phyloP scores from a whole-genome alignment of 2,797 vertebrate genomes.

The Oreochromis mossambicus region DNA sequence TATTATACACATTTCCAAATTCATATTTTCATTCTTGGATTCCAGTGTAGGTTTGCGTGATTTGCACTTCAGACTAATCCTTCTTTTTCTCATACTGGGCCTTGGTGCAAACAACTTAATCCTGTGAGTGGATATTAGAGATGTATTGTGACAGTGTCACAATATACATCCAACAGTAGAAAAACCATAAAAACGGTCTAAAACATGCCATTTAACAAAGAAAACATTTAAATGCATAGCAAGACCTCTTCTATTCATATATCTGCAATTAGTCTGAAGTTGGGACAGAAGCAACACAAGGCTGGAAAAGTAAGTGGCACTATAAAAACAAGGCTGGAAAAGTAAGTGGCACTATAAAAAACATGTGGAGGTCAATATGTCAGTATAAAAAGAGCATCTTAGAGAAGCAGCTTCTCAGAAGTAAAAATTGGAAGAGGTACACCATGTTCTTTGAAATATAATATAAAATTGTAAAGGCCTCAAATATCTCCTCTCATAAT shows the following conservation, averaged over 20 bases:
- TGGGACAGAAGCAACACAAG: not conserved
- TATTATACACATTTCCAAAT: not conserved
- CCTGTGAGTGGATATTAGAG: not conserved
- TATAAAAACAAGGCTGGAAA: not conserved
- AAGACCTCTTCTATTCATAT: not conserved
- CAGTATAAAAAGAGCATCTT: not conserved
- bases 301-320: not conserved
- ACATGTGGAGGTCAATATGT: not conserved
- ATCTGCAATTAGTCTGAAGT: not conserved
- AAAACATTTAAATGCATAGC: not conserved
- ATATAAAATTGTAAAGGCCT: not conserved
- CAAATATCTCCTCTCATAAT: not conserved
- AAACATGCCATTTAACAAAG: not conserved
- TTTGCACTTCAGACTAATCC: not conserved
- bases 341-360: not conserved
- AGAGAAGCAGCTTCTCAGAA: not conserved
- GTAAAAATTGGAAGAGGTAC: not conserved
- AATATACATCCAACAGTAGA: not conserved
- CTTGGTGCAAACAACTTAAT: not conserved
- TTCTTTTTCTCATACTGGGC: not conserved
- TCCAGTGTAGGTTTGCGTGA: not conserved
- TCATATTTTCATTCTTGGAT: not conserved
- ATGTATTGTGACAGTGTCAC: not conserved
- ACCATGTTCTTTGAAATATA: not conserved
- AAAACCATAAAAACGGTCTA: not conserved